Evolutionary conservation across 2,888 invertebrate genomes (phyloP).

Genomic region (Aphidius colemani): DNA sequence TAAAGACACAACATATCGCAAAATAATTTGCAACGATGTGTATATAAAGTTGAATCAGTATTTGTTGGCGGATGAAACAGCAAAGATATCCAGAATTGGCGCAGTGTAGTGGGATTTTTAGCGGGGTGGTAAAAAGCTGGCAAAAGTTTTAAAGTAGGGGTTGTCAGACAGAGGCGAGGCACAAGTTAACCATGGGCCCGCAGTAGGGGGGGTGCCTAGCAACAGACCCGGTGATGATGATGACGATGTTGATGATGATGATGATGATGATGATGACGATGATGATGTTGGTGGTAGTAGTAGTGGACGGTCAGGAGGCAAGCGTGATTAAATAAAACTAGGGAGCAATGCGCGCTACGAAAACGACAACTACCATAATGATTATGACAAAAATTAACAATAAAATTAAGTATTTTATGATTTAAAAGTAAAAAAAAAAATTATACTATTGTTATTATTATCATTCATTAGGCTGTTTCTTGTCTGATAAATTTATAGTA

Average conservation of each 20-base stretch:
- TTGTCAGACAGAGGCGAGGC: constrained; percentile 49
- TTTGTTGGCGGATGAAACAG: constrained; percentile 27
- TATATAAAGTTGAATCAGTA: neutral
- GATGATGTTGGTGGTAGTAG: too few relatives aligned
- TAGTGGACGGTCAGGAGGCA: constrained; percentile 36
- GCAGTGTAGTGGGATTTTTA: constrained; percentile 5
- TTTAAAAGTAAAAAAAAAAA: too few relatives aligned
- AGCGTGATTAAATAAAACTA: constrained; percentile 57
- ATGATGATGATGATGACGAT: too few relatives aligned
- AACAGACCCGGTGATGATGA: constrained; percentile 45
- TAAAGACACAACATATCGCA: constrained; percentile 11
- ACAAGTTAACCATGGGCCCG: constrained; percentile 43
- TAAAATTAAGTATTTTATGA: too few relatives aligned
- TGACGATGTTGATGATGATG: too few relatives aligned
- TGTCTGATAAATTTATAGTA: too few relatives aligned
- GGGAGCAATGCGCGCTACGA: constrained; percentile 27
- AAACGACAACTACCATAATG: constrained; percentile 37
- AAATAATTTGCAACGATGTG: constrained; percentile 18
- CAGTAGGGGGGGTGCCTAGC: constrained; percentile 56
- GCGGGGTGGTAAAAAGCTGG: constrained; percentile 14
- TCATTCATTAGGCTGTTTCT: too few relatives aligned
- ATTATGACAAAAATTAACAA: too few relatives aligned
- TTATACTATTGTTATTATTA: too few relatives aligned
- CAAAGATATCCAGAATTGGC: constrained; percentile 21
- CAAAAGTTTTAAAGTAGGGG: constrained; percentile 1